Conservation (phyloP, 2,797 vertebrate genomes). For the Gobio occitaniae region DNA sequence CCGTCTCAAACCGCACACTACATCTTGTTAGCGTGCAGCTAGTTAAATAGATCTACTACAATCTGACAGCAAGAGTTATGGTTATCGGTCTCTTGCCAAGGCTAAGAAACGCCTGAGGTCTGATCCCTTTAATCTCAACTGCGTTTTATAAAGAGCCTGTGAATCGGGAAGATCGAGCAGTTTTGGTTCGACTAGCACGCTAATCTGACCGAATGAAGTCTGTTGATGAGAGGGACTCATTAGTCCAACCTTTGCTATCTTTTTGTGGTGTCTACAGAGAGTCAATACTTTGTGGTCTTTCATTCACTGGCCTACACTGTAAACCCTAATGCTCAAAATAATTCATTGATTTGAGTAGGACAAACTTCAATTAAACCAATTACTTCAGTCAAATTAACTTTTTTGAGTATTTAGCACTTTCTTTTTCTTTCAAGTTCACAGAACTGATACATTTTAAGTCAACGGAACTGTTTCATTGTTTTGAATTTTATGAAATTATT, state of each 20-base stretch:
- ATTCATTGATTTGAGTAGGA: too few species aligned
- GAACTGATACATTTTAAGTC: too few species aligned
- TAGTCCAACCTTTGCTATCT: background rate
- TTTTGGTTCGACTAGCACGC: background rate
- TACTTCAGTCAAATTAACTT: too few species aligned
- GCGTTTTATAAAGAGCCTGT: conserved; percentile 14
- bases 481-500: too few species aligned
- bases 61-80: conserved; percentile 38
- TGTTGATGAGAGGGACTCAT: background rate
- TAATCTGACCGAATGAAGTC: conserved; percentile 10
- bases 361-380: too few species aligned
- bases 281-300: background rate
- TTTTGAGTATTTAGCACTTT: too few species aligned
- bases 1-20: conserved; percentile 10
- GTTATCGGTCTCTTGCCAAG: conserved; percentile 32
- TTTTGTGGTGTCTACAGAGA: background rate
- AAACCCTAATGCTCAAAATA: too few species aligned
- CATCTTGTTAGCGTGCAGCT: conserved; percentile 33
- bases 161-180: conserved; percentile 2
- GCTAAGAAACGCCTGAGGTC: conserved; percentile 1
- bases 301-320: background rate
- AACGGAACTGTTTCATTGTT: too few species aligned
- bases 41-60: conserved; percentile 39
- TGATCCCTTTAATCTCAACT: conserved; percentile 23
- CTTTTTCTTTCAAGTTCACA: too few species aligned